A percentile compares a stretch with the other conserved stretches of the same genome.
These are phyloP conservation scores for Deroplatys truncata DNA, from an alignment of 2,888 invertebrate genomes.

Conservation along the genomic window DNA sequence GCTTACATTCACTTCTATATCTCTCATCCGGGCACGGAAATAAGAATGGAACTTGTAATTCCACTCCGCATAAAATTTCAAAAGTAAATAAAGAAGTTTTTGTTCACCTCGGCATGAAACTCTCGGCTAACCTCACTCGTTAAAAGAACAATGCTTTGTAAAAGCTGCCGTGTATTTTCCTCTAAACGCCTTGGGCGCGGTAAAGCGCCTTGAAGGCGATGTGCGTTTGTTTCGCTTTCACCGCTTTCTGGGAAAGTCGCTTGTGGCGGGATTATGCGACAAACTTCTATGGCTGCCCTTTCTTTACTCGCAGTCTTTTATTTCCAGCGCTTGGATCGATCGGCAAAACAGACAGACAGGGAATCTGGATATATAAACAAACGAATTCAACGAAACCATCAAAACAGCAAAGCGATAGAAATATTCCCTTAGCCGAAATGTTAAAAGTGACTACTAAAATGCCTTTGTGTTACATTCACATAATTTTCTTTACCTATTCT, in stretches of 20 bases:
- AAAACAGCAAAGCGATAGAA: too few species aligned
- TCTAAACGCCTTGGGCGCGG: neutral
- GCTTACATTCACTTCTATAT: too few species aligned
- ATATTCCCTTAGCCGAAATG: too few species aligned
- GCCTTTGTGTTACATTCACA: too few species aligned
- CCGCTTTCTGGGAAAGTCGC: neutral
- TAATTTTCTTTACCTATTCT: too few species aligned
- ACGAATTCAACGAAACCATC: neutral
- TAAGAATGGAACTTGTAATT: too few species aligned
- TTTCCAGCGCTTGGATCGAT: neutral
- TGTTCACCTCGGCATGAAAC: neutral
- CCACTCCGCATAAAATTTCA: neutral
- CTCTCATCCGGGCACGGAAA: too few species aligned
- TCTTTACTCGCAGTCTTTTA: neutral
- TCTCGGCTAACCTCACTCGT: neutral
- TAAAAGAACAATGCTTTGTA: neutral
- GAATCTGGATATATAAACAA: neutral
- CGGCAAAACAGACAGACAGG: too few species aligned
- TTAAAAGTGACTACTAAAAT: too few species aligned
- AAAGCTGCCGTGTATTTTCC: neutral
- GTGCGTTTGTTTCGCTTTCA: neutral
- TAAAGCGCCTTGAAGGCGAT: neutral
- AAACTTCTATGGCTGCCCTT: neutral
- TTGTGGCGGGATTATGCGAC: neutral
- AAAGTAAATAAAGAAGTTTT: neutral